Base-by-base conservation (phyloP, 2,113 vertebrate genomes). In the Agapornis roseicollis region DNA sequence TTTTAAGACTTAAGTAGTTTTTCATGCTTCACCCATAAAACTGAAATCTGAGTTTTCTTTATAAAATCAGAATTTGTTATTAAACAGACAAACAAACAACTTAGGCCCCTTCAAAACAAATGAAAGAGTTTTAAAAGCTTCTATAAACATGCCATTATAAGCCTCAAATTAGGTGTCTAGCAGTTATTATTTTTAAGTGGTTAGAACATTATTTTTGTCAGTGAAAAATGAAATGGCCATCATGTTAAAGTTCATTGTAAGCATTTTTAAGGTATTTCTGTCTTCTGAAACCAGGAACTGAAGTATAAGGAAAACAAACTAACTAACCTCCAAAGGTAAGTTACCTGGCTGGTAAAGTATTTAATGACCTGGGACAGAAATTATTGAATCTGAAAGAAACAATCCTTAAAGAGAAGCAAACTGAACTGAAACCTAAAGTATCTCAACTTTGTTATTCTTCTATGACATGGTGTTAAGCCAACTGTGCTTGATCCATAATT, bases 131-230 rank as follows among this genome's bases (percentile, higher is more conserved):
- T 39, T 8, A 15, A 77, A 90, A 80, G 15, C 11, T 9, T 78
- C 35, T 39, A 49, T 29, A 33, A 64, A 41, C 0, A 1, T 20
- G 25, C 3, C 4, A 28, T 77, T 0, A 29, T 6, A 18, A 65
- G 46, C 39, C 17, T 44, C 10, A 28, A 37, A 13, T n/a, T 70
- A 53, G 35, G 12, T n/a, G 76, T 14, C 17, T 60, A 72, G 39
- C 13, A 73, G 31, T 10, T 29, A 8, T 11, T 65, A 42, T 41
- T 88, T 3, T 1, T 39, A 44, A 56, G 22, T 28, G 3, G 25
- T 9, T 29, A 13, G 16, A 65, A 39, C 1, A 1, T 44, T 68
- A 19, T 31, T 86, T 83, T 74, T 31, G 17, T 11, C 55, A 77
- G 29, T 14, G 29, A 77, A 70, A 70, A 89, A 84, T 9, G 5